Base-by-base conservation (phyloP, 1,140 invertebrate genomes). In the Anastrepha ludens region DNA sequence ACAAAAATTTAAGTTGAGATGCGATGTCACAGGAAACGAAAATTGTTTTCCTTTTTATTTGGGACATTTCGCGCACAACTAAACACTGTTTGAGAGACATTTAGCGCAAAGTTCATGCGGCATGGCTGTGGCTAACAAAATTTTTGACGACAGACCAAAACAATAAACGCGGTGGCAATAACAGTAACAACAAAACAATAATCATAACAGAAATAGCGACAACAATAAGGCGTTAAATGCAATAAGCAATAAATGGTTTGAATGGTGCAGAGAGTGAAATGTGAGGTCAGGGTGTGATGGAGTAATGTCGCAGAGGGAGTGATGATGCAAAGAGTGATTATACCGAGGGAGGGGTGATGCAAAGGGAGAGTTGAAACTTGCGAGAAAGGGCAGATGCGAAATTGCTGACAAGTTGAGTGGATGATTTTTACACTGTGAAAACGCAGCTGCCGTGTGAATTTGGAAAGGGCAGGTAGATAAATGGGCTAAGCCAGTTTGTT, bases 181-280 rank as follows among this genome's bases (percentile, higher is more conserved):
- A 55, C 50, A 50, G 20, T 81, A 81, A 81, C 47, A 55, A 81
- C n/a, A 81, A 58, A 50, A 81, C 74, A n/a, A 81, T 81, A 81
- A 81, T 55, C 74, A 81, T 81, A 81, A 81, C 67, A 50, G 55
- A 81, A 81, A 81, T 81, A 29, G 74, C 17, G 74, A 58, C 74
- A 81, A 81, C 74, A 81, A 81, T 81, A 55, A 81, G 74, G 74
- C 74, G 74, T 81, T 81, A 81, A 81, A 81, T n/a, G 74, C 74
- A 81, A 81, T 81, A 55, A 81, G 47, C 74, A 55, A 81, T 81
- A 81, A 81, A 55, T 55, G n/a, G n/a, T 13, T 62, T 15, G 44
- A 55, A 20, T 29, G 29, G 29, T 29, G 47, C 50, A 13, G 15
- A 81, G 7, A 41, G 47, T 15, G 20, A 8, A 8, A 11, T 6